These are phyloP conservation scores for Tachystola acroxantha DNA, from an alignment of 2,888 invertebrate genomes.

Conservation along the genomic window DNA sequence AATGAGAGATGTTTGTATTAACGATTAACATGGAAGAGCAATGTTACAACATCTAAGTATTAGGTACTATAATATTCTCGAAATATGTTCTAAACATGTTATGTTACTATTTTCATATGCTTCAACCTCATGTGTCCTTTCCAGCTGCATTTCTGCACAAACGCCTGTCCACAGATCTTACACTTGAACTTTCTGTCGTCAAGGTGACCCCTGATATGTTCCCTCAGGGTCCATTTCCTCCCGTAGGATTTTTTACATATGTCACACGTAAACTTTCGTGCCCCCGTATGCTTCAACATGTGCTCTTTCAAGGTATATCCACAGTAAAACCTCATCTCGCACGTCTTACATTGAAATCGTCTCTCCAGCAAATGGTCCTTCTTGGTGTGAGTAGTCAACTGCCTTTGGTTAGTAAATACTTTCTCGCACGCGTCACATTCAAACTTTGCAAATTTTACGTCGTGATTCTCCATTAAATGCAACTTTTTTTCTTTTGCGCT, in stretches of 20 bases:
- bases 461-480: conserved; percentile 19
- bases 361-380: conserved; percentile 43
- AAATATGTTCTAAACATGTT: no score
- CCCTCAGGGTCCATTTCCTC: conserved; percentile 17
- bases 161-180: conserved; percentile 32
- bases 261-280: conserved; percentile 41
- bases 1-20: no score
- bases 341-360: conserved; percentile 31
- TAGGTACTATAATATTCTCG: no score
- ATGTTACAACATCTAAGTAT: no score
- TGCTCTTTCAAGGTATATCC: conserved; percentile 35
- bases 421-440: conserved; percentile 43
- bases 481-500: conserved; percentile 16
- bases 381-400: conserved; percentile 35
- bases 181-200: conserved; percentile 33
- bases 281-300: conserved; percentile 40
- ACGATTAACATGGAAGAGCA: no score
- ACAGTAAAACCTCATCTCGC: conserved; percentile 39
- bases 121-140: conserved; percentile 59
- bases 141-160: conserved; percentile 48
- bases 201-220: conserved; percentile 33
- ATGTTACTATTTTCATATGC: no score
- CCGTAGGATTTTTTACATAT: conserved; percentile 22
- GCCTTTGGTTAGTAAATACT: conserved; percentile 31
- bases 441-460: conserved; percentile 14